Conservation (phyloP, 1,140 invertebrate species). For the Drosophila nikananu region DNA sequence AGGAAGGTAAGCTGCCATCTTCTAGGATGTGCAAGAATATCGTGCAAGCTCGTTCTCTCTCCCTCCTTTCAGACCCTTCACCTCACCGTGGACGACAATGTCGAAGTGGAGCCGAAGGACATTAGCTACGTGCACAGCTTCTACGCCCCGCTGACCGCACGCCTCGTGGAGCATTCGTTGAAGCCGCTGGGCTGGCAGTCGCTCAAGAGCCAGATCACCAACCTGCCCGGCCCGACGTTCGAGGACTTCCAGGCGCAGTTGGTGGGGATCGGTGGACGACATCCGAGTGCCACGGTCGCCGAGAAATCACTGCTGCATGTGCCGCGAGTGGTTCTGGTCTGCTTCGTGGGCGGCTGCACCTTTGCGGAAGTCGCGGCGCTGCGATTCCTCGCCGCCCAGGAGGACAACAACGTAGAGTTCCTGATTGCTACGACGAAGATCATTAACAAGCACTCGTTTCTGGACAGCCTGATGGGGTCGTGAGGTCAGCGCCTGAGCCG, state of each 20-base stretch:
- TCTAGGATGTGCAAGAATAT: background rate
- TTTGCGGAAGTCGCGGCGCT: slow-evolving; percentile 97
- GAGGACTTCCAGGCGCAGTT: slow-evolving; percentile 87
- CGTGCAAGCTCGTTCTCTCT: background rate
- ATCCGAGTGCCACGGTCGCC: slow-evolving; percentile 87
- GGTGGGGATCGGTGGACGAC: slow-evolving; percentile 85
- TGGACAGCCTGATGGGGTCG: slow-evolving; percentile 85
- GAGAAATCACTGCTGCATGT: slow-evolving; percentile 89
- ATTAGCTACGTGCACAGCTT: slow-evolving; percentile 97
- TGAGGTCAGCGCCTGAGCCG: slow-evolving; percentile 64
- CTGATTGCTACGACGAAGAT: slow-evolving; percentile 97
- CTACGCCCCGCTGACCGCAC: slow-evolving; percentile 96
- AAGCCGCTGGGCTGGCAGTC: slow-evolving; percentile 89
- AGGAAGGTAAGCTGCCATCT: slow-evolving; percentile 86
- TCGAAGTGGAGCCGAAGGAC: slow-evolving; percentile 93
- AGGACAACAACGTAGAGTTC: slow-evolving; percentile 96
- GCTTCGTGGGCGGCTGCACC: slow-evolving; percentile 98
- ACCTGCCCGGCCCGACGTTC: slow-evolving; percentile 87
- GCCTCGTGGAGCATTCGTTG: slow-evolving; percentile 94
- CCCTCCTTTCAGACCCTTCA: slow-evolving; percentile 88
- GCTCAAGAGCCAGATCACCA: slow-evolving; percentile 88
- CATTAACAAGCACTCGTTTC: slow-evolving; percentile 95
- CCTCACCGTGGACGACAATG: slow-evolving; percentile 94
- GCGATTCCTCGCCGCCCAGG: slow-evolving; percentile 95
- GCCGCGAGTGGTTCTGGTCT: slow-evolving; percentile 94